These are phyloP conservation scores for Microcebus jonahi DNA, from an alignment of 2,113 vertebrate species.

Conservation along the genomic window DNA sequence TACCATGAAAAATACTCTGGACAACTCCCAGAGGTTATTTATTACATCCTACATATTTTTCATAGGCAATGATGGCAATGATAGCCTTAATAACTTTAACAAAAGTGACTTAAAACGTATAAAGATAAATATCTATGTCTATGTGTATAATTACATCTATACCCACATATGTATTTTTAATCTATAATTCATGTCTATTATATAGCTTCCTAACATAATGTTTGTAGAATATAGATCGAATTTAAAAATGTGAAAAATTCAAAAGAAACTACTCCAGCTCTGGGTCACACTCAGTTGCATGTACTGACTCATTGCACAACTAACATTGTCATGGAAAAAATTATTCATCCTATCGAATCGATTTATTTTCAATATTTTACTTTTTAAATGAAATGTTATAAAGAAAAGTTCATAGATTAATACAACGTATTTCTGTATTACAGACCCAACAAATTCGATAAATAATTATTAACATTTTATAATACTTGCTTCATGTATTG, in stretches of 20 bases:
- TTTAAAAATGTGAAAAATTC: neutral
- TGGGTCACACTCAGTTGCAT: neutral
- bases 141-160: neutral
- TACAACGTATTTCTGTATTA: neutral
- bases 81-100: neutral
- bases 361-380: neutral
- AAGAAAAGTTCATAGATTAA: neutral
- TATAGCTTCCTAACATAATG: neutral
- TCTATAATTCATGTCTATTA: neutral
- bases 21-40: neutral
- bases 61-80: neutral
- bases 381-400: neutral
- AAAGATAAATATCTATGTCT: neutral
- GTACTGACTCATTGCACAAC: neutral
- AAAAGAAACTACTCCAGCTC: neutral
- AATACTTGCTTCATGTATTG: neutral
- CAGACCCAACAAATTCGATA: neutral
- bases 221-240: neutral
- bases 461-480: neutral
- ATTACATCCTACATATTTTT: neutral
- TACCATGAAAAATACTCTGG: neutral
- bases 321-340: neutral
- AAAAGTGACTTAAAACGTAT: neutral
- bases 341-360: neutral
- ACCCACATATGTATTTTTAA: neutral